Evolutionary conservation across 2,797 vertebrate species (phyloP).

Genomic region (Xiphophorus birchmanni): DNA sequence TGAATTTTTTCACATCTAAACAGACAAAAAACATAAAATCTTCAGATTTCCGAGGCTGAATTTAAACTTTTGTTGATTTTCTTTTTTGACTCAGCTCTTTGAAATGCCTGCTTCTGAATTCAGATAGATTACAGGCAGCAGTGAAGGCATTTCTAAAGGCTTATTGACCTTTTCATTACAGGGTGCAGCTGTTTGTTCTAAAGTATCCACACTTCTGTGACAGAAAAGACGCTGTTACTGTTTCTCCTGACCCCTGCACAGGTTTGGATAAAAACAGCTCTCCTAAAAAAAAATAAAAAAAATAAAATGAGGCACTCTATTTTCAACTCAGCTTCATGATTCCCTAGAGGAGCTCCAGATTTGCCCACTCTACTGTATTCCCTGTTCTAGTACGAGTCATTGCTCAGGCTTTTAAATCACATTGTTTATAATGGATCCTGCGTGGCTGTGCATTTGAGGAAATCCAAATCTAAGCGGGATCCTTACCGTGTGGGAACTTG

Average conservation of each 20-base stretch:
- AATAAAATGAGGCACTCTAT: conserved; percentile 24
- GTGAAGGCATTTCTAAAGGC: conserved; percentile 15
- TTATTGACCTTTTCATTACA: conserved; percentile 42
- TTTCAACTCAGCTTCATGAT: conserved; percentile 29
- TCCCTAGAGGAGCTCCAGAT: conserved; percentile 31
- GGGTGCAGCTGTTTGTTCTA: conserved; percentile 11
- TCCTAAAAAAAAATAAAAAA: conserved; percentile 1
- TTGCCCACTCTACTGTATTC: conserved; percentile 27
- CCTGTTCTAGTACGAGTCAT: conserved; percentile 17
- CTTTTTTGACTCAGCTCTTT: neutral
- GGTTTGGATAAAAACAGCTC: conserved; percentile 26
- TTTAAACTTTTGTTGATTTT: neutral
- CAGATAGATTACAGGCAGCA: neutral
- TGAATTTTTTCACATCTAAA: neutral
- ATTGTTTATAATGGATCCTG: conserved; percentile 28
- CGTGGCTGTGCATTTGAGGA: conserved; percentile 33
- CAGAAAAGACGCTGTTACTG: conserved; percentile 17
- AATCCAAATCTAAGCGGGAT: conserved; percentile 21
- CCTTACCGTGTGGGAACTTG: conserved; percentile 25
- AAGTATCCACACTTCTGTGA: neutral
- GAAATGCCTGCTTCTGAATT: neutral
- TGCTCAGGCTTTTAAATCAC: conserved; percentile 13
- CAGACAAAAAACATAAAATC: neutral
- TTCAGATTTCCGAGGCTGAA: neutral
- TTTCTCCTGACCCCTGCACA: neutral